phyloP scores from a whole-genome alignment of 92 coral and sea anemone species.

The Plumapathes pennacea region DNA sequence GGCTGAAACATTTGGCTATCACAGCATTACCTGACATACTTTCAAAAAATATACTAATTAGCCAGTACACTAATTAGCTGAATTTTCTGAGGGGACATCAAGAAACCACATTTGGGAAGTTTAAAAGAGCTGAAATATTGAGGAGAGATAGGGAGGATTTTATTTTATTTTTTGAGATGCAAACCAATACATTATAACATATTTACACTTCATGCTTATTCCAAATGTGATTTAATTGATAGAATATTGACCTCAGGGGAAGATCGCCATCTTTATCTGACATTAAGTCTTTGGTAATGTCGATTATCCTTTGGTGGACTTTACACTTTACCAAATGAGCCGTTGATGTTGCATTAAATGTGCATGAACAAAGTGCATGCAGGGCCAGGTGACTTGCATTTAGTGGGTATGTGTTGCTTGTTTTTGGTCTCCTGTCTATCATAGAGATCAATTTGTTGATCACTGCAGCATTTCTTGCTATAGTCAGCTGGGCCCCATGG shows the following conservation, averaged over 20 bases:
- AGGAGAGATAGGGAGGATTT: too few relatives aligned
- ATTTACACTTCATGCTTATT: too few relatives aligned
- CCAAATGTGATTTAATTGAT: too few relatives aligned
- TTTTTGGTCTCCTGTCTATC: constrained; percentile 40
- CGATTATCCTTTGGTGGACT: constrained; percentile 38
- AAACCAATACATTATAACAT: too few relatives aligned
- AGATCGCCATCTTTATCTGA: constrained; percentile 40
- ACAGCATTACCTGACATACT: too few relatives aligned
- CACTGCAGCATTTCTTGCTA: constrained; percentile 37
- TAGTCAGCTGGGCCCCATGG: constrained; percentile 28
- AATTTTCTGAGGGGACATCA: too few relatives aligned
- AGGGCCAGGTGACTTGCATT: constrained; percentile 65
- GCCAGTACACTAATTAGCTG: too few relatives aligned
- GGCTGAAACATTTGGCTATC: too few relatives aligned
- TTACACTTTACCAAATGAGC: constrained; percentile 27
- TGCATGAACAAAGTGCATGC: constrained; percentile 52
- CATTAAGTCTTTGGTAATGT: constrained; percentile 33
- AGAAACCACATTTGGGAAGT: too few relatives aligned
- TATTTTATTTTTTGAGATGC: too few relatives aligned
- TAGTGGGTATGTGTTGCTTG: constrained; percentile 37
- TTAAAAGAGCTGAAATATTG: too few relatives aligned
- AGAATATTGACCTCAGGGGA: constrained; percentile 60
- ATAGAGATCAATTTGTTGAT: constrained; percentile 48
- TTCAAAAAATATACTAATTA: too few relatives aligned
- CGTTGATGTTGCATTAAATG: constrained; percentile 48